Percentiles rank a stretch among this genome's conserved stretches.
These are phyloP conservation scores for Orchesella cincta DNA, from an alignment of 1,140 invertebrate genomes.

Conservation along the genomic window DNA sequence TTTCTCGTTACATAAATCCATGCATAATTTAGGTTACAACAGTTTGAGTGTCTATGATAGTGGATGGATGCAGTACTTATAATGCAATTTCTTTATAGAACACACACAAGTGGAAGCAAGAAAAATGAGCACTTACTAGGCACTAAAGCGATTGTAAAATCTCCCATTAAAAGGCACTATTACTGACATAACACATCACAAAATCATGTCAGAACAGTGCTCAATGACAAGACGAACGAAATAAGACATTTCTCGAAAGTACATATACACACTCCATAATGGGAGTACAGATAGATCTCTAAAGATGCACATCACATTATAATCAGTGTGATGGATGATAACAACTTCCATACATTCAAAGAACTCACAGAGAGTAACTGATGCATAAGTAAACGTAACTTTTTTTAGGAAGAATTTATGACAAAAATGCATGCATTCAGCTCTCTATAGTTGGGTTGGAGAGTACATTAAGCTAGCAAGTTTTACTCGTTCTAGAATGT, in stretches of 20 bases:
- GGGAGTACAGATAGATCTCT: background rate
- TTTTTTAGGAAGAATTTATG: background rate
- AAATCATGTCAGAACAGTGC: background rate
- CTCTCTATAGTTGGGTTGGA: too few relatives aligned
- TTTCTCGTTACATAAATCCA: too few relatives aligned
- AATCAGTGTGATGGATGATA: background rate
- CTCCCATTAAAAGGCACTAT: background rate
- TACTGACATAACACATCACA: background rate
- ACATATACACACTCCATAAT: background rate
- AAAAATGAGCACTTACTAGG: background rate
- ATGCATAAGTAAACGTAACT: too few relatives aligned
- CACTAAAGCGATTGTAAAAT: constrained; percentile 6
- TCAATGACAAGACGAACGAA: background rate
- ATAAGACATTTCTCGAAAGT: background rate
- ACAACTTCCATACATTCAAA: too few relatives aligned
- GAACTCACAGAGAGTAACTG: too few relatives aligned
- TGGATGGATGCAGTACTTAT: too few relatives aligned
- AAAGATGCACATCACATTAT: background rate
- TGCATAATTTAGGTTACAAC: too few relatives aligned
- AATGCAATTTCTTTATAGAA: too few relatives aligned
- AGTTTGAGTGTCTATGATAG: too few relatives aligned
- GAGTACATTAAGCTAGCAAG: too few relatives aligned
- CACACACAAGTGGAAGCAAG: too few relatives aligned
- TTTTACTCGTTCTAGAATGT: too few relatives aligned
- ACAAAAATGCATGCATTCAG: background rate